Conservation (phyloP, 2,888 invertebrate genomes). For the Deroplatys truncata region DNA sequence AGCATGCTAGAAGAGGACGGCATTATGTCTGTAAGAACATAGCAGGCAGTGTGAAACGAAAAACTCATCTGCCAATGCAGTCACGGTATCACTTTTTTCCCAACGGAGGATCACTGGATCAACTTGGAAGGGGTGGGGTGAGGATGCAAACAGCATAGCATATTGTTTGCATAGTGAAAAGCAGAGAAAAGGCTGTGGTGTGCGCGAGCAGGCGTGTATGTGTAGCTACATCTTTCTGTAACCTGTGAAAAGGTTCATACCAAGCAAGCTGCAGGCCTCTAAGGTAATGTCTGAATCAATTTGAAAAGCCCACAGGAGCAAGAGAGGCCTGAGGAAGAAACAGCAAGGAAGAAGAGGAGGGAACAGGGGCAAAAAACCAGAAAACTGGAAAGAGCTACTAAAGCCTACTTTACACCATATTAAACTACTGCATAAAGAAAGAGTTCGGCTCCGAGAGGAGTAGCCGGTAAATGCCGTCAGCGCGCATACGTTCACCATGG, state of each 20-base stretch:
- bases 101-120: constrained; percentile 26
- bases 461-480: too few species aligned
- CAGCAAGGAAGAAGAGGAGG: background rate
- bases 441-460: too few species aligned
- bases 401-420: background rate
- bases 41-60: background rate
- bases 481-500: too few species aligned
- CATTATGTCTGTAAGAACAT: background rate
- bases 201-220: background rate
- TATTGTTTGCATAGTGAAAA: constrained; percentile 28
- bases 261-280: constrained; percentile 16
- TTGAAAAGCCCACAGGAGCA: constrained; percentile 24
- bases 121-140: constrained; percentile 3
- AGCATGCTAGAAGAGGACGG: background rate
- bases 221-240: background rate
- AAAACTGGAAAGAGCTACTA: background rate
- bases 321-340: constrained; percentile 4
- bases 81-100: constrained; percentile 19
- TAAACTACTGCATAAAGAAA: background rate
- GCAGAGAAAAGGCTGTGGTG: background rate
- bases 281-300: constrained; percentile 28
- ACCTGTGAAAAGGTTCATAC: constrained; percentile 11
- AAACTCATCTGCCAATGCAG: constrained; percentile 23
- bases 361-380: background rate
- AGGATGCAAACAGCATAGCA: constrained; percentile 28